Base-by-base conservation (phyloP, 1,140 invertebrate species). In the Gryon sp. region DNA sequence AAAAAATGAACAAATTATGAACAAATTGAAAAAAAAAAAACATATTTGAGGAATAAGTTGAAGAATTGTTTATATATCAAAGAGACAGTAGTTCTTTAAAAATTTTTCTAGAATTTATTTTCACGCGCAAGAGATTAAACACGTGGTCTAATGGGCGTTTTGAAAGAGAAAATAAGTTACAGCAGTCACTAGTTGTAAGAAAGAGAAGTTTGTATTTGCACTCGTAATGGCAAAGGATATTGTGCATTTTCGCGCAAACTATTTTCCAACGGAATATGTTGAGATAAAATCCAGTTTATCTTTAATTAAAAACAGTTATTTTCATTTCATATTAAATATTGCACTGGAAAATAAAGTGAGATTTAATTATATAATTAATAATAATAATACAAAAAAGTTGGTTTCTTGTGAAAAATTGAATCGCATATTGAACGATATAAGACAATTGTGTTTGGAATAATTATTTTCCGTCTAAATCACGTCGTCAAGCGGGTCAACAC, bases 161-260 rank as follows among this genome's bases (percentile, higher is more conserved):
- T 9, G 32, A 53, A 53, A 40, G 50, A 53, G 50, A 53, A 53
- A 53, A 53, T 40, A 53, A 36, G 22, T 52, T 45, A 12, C 41
- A 26, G 8, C 22, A 14, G 2, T 45, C 30, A 38, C 36, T 52
- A 36, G 7, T 24, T 24, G 5, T 14, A 15, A 15, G 48, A 52
- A n/a, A n/a, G 32, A 52, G 15, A 52, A 52, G 32, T 36, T 14
- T 36, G 36, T n/a, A 48, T 48, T 48, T 32, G 28, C 45, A 48
- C 45, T 11, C n/a, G 5, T 32, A 48, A 48, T 48, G 7, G 3
- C 22, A 24, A n/a, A n/a, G n/a, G 16, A 32, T 32, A 18, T 22
- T 6, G 9, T 19, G 28, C 24, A 32, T 32, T 48, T 46, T 46
- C 24, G 1, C 24, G 7, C n/a, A 30, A 11, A 11, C 9, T 5